These are phyloP conservation scores for Vireo altiloquus DNA, from an alignment of 2,113 vertebrate species.

Conservation along the genomic window DNA sequence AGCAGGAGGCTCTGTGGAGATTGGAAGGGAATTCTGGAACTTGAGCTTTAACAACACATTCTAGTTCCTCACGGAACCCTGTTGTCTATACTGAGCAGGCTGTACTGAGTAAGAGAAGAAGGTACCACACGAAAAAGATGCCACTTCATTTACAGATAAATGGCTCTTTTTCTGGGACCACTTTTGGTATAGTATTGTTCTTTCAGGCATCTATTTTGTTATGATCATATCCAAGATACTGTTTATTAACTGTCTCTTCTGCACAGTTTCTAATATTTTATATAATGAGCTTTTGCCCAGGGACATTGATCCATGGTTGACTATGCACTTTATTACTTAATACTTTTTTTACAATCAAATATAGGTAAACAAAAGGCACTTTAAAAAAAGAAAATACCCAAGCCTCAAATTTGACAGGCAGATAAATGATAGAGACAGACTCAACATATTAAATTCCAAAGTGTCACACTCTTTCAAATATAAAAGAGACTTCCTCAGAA, in stretches of 20 bases:
- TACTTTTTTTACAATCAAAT: neutral
- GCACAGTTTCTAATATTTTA: constrained; percentile 4
- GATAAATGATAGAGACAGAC: neutral
- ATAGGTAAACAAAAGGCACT: neutral
- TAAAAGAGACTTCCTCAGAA: neutral
- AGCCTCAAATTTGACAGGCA: neutral
- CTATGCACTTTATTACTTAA: neutral
- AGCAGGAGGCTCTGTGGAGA: neutral
- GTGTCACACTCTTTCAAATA: neutral
- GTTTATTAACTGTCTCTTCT: neutral
- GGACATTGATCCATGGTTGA: constrained; percentile 17
- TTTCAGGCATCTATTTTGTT: neutral
- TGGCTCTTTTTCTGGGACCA: neutral
- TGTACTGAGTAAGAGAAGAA: neutral
- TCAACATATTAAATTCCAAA: neutral
- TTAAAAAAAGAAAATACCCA: neutral
- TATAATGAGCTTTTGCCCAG: neutral
- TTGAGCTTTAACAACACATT: neutral
- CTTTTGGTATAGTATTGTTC: neutral
- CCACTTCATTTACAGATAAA: neutral
- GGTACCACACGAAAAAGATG: neutral
- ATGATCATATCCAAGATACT: neutral
- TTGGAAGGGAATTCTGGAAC: neutral
- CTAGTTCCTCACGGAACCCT: neutral
- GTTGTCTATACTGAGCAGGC: neutral